Evolutionary conservation across 2,888 invertebrate species (phyloP).

Genomic region (Tubulanus polymorphus): DNA sequence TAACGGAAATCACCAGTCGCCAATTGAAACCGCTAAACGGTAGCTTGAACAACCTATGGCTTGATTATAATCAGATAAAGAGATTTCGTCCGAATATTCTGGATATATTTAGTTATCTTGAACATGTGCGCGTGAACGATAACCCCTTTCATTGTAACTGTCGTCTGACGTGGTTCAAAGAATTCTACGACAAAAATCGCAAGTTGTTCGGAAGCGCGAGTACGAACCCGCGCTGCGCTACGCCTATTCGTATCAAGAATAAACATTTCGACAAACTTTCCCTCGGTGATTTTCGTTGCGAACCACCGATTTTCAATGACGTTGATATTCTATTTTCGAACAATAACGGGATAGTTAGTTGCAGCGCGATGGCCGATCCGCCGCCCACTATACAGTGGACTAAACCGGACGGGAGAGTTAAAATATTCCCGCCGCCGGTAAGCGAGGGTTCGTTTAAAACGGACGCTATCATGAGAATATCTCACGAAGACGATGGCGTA

Average conservation of each 20-base stretch:
- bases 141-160: constrained; percentile 52
- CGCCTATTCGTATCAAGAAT: constrained; percentile 32
- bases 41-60: constrained; percentile 43
- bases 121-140: constrained; percentile 35
- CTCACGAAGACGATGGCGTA: constrained; percentile 26
- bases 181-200: constrained; percentile 31
- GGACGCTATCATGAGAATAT: constrained; percentile 38
- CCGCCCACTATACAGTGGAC: constrained; percentile 49
- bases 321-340: constrained; percentile 44
- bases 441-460: constrained; percentile 28
- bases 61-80: constrained; percentile 47
- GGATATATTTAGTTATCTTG: not conserved
- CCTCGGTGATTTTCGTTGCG: constrained; percentile 43
- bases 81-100: constrained; percentile 20
- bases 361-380: constrained; percentile 48
- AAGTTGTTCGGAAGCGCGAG: constrained; percentile 30
- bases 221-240: constrained; percentile 39
- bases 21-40: constrained; percentile 43
- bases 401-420: constrained; percentile 38
- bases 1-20: constrained; percentile 35
- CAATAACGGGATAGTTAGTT: constrained; percentile 39
- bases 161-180: constrained; percentile 44
- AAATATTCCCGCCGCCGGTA: constrained; percentile 31
- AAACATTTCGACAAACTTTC: constrained; percentile 36
- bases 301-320: constrained; percentile 45